A percentile compares a stretch with the other conserved stretches of the same genome.
phyloP scores from a whole-genome alignment of 2,797 vertebrate species.

The Oophaga sylvatica region DNA sequence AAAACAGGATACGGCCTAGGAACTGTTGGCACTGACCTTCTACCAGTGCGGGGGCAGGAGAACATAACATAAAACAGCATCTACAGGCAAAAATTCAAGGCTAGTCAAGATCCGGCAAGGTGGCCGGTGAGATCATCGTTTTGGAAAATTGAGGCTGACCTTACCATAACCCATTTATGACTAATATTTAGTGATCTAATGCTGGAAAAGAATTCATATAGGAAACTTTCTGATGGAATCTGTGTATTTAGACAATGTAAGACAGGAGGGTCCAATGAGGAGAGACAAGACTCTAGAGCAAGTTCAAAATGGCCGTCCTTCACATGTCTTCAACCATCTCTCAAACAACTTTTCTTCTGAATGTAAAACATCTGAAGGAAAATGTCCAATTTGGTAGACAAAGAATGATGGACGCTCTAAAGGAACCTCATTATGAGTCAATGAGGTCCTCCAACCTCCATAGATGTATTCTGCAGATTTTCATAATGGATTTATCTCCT shows the following conservation, averaged over 20 bases:
- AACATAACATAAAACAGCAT: background rate
- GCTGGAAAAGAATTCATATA: background rate
- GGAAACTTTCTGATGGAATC: background rate
- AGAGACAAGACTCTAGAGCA: background rate
- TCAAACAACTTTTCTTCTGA: background rate
- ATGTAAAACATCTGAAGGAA: background rate
- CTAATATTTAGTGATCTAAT: background rate
- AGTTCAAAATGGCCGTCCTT: background rate
- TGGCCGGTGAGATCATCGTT: background rate
- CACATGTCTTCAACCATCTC: background rate
- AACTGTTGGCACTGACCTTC: conserved; percentile 12
- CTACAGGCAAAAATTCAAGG: background rate
- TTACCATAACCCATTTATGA: background rate
- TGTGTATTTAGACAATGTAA: background rate
- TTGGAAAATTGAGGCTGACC: background rate
- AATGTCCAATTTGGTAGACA: no score
- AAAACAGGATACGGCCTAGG: conserved; percentile 53
- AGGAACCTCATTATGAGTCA: no score
- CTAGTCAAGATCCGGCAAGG: conserved; percentile 4
- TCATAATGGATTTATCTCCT: no score
- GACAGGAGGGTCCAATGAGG: background rate
- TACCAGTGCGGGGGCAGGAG: background rate
- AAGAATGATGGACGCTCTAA: no score
- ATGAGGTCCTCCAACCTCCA: no score
- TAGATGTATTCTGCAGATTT: no score